Evolutionary conservation across 2,113 vertebrate species (phyloP).

Genomic region (Poecile atricapillus): DNA sequence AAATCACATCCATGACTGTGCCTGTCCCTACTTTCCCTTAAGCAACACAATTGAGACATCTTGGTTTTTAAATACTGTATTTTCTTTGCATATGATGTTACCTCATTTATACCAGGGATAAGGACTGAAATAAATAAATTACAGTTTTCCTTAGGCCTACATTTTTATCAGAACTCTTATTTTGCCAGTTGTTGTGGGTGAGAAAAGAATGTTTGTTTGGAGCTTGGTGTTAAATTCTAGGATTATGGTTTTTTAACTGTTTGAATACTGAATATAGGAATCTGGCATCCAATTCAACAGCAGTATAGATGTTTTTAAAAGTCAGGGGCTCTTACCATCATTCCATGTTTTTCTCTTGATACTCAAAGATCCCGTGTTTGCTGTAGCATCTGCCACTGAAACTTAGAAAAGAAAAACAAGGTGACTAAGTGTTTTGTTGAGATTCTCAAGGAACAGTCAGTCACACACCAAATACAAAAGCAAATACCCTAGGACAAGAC

Average conservation of each 20-base stretch:
- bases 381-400: constrained; percentile 54
- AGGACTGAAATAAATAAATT: neutral
- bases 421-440: neutral
- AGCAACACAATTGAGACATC: neutral
- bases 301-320: neutral
- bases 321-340: constrained; percentile 44
- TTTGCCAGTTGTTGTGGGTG: neutral
- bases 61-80: neutral
- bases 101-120: neutral
- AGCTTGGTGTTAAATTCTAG: neutral
- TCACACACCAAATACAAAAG: neutral
- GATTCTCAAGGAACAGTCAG: neutral
- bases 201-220: neutral
- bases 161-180: neutral
- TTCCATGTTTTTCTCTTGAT: constrained; percentile 64
- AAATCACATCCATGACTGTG: neutral
- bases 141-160: neutral
- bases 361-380: constrained; percentile 21
- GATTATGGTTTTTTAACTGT: neutral
- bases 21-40: neutral
- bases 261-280: neutral
- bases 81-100: neutral
- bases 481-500: neutral
- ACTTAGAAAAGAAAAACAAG: constrained; percentile 40
- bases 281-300: neutral